A percentile compares a stretch with the other conserved stretches of the same genome.
Conservation (phyloP, 1,140 invertebrate genomes). For the Ditylenchus dipsaci region DNA sequence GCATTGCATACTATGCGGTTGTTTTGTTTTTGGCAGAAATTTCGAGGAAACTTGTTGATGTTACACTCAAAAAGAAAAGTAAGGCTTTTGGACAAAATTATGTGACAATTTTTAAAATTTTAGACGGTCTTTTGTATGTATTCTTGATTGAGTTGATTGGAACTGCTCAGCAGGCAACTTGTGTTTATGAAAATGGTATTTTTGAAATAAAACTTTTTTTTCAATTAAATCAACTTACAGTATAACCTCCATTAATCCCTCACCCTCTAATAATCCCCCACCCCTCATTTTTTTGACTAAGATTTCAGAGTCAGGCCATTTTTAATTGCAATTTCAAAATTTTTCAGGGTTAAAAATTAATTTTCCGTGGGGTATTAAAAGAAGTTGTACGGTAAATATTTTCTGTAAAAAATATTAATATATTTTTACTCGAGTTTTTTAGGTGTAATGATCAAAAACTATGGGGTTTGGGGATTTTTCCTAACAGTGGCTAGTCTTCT, state of each 20-base stretch:
- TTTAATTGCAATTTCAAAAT: too few species aligned
- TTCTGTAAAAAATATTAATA: too few species aligned
- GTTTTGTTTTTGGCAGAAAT: conserved; percentile 41
- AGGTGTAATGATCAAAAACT: conserved; percentile 47
- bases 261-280: too few species aligned
- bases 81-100: background rate
- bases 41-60: conserved; percentile 36
- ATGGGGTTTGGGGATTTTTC: conserved; percentile 50
- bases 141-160: conserved; percentile 49
- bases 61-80: conserved; percentile 26
- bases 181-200: conserved; percentile 54
- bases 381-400: too few species aligned
- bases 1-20: conserved; percentile 29
- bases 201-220: conserved; percentile 4
- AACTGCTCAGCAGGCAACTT: conserved; percentile 54
- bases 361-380: too few species aligned
- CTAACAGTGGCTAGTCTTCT: conserved; percentile 41
- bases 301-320: too few species aligned
- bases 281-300: too few species aligned
- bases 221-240: too few species aligned
- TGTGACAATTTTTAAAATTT: background rate
- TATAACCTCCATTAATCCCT: too few species aligned
- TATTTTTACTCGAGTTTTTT: conserved; percentile 10
- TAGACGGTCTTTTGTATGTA: conserved; percentile 17
- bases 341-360: too few species aligned